Percentiles rank a stretch among this genome's conserved stretches.
phyloP scores from a whole-genome alignment of 1,140 invertebrate species.

The Zaprionus davidi region DNA sequence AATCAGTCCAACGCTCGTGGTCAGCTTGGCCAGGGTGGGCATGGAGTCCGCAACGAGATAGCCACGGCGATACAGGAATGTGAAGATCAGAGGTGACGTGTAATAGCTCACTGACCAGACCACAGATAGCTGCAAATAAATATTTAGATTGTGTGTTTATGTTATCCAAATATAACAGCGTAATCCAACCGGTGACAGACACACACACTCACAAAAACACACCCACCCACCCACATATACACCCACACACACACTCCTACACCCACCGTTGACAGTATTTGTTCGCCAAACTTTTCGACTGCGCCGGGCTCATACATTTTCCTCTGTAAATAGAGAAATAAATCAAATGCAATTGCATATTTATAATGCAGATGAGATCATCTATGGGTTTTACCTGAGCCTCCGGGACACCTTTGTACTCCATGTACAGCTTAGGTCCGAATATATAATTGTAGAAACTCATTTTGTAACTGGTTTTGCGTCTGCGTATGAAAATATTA shows the following conservation, averaged over 20 bases:
- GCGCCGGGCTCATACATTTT: constrained; percentile 88
- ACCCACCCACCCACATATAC: constrained; percentile 11
- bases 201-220: constrained; percentile 1
- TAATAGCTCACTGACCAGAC: constrained; percentile 91
- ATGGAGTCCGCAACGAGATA: constrained; percentile 88
- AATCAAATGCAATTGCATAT: not conserved
- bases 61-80: constrained; percentile 89
- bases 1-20: constrained; percentile 88
- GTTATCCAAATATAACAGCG: constrained; percentile 15
- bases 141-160: constrained; percentile 11
- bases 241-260: constrained; percentile 35
- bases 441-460: constrained; percentile 86
- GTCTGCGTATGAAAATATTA: constrained; percentile 44
- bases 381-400: constrained; percentile 71
- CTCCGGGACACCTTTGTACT: constrained; percentile 85
- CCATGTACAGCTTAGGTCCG: constrained; percentile 88
- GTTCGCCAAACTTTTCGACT: constrained; percentile 90
- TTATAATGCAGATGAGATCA: constrained; percentile 1
- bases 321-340: constrained; percentile 76
- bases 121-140: constrained; percentile 85
- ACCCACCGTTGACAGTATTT: constrained; percentile 88
- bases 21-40: constrained; percentile 86
- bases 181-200: constrained; percentile 7
- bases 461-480: constrained; percentile 57
- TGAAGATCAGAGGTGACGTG: constrained; percentile 90